These are phyloP conservation scores for Galeruca laticollis DNA, from an alignment of 2,888 invertebrate genomes.

Conservation along the genomic window DNA sequence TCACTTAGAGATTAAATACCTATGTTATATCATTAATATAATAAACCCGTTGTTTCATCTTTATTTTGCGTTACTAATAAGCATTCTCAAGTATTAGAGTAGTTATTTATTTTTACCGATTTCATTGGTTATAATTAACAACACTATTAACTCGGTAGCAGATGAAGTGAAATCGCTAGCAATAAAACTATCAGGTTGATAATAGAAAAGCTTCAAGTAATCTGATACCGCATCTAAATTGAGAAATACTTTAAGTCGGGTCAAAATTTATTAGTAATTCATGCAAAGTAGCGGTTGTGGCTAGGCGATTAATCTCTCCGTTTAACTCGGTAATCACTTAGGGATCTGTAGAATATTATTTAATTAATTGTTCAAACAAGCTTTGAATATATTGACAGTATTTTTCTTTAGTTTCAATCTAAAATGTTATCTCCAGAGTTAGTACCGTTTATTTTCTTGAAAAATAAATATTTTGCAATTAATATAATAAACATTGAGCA, in stretches of 20 bases:
- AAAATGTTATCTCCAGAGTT: no score
- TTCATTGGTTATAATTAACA: background rate
- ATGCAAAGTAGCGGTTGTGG: conserved; percentile 45
- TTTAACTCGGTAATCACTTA: conserved; percentile 4
- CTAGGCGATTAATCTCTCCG: conserved; percentile 6
- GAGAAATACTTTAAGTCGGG: conserved; percentile 46
- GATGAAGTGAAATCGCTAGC: background rate
- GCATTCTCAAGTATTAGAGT: no score
- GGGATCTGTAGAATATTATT: conserved; percentile 3
- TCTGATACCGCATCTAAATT: conserved; percentile 50
- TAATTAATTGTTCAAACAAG: conserved; percentile 16
- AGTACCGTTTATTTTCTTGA: no score
- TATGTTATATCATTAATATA: no score
- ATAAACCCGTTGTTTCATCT: no score
- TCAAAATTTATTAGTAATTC: conserved; percentile 47
- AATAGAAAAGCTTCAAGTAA: conserved; percentile 41
- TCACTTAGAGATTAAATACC: no score
- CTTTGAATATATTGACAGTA: background rate
- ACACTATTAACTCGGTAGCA: conserved; percentile 1
- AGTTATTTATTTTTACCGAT: background rate
- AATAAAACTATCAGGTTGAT: conserved; percentile 25
- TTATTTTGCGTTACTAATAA: no score
- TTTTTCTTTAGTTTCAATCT: background rate
- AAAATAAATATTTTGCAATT: no score
- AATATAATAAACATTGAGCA: no score